These are phyloP conservation scores for Helleia helle DNA, from an alignment of 2,888 invertebrate genomes.

Conservation along the genomic window DNA sequence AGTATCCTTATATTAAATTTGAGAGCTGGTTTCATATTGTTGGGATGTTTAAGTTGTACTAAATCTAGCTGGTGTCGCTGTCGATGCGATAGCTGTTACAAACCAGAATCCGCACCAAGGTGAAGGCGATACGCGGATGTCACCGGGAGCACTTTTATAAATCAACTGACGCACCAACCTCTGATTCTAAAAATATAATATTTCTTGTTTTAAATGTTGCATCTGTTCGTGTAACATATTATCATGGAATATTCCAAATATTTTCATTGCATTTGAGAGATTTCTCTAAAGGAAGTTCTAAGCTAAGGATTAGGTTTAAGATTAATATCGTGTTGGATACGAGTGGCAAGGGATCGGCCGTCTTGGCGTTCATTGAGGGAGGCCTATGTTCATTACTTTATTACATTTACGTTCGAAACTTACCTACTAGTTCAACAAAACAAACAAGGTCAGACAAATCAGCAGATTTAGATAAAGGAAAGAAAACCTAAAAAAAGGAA, in stretches of 20 bases:
- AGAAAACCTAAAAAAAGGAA: too few species aligned
- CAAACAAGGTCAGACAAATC: too few species aligned
- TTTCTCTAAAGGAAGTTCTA: too few species aligned
- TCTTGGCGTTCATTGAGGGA: too few species aligned
- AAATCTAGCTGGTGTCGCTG: slow-evolving; percentile 51
- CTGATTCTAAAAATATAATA: slow-evolving; percentile 32
- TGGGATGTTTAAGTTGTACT: slow-evolving; percentile 37
- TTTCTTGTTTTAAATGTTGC: slow-evolving; percentile 24
- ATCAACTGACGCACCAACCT: slow-evolving; percentile 44
- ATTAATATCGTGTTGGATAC: too few species aligned
- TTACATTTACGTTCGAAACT: too few species aligned
- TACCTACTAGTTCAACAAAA: too few species aligned
- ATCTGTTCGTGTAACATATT: slow-evolving; percentile 24
- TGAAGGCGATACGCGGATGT: slow-evolving; percentile 55
- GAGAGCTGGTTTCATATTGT: slow-evolving; percentile 45
- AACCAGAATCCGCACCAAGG: slow-evolving; percentile 57
- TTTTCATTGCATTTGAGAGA: too few species aligned
- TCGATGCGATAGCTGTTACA: slow-evolving; percentile 53
- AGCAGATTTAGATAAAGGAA: too few species aligned
- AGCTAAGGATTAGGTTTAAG: too few species aligned
- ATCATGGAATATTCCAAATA: slow-evolving; percentile 20
- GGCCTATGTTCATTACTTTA: too few species aligned
- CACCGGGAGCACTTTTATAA: slow-evolving; percentile 50
- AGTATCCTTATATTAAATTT: slow-evolving; percentile 1
- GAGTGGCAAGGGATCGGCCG: too few species aligned